Evolutionary conservation across 1,140 invertebrate species (phyloP).

Genomic region (Bombus haemorrhoidalis): DNA sequence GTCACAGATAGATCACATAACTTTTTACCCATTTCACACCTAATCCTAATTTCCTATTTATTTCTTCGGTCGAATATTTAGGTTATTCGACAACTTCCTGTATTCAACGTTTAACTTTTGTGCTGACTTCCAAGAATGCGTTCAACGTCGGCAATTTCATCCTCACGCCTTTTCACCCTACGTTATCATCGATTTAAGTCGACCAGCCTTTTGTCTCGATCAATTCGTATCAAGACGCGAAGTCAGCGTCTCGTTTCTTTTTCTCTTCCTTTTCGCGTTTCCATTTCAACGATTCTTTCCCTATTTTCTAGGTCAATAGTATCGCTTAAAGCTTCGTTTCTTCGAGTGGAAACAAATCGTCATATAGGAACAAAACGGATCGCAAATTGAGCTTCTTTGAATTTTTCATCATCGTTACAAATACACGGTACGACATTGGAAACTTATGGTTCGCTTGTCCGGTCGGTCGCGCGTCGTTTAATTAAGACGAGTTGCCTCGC

Average conservation of each 20-base stretch:
- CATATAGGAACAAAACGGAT: background rate
- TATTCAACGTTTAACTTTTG: background rate
- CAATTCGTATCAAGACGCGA: conserved; percentile 13
- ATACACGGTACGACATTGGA: background rate
- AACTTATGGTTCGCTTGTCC: background rate
- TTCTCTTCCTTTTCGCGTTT: background rate
- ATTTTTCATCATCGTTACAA: background rate
- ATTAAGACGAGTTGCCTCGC: background rate
- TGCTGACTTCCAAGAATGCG: background rate
- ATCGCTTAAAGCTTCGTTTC: background rate
- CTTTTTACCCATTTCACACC: background rate
- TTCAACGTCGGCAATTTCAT: background rate
- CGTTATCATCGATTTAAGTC: conserved; percentile 12
- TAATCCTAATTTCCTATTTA: background rate
- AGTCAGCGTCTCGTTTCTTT: conserved; percentile 10
- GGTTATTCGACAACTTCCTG: background rate
- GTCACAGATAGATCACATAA: background rate
- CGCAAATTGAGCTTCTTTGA: background rate
- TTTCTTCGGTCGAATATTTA: background rate
- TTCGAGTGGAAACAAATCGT: background rate
- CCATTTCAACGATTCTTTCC: background rate
- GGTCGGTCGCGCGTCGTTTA: background rate
- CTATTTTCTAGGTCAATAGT: conserved; percentile 3
- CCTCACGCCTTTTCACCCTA: background rate
- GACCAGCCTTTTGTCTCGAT: conserved; percentile 4